Conservation (phyloP, 2,113 vertebrate genomes). For the Alaudala cheleensis region DNA sequence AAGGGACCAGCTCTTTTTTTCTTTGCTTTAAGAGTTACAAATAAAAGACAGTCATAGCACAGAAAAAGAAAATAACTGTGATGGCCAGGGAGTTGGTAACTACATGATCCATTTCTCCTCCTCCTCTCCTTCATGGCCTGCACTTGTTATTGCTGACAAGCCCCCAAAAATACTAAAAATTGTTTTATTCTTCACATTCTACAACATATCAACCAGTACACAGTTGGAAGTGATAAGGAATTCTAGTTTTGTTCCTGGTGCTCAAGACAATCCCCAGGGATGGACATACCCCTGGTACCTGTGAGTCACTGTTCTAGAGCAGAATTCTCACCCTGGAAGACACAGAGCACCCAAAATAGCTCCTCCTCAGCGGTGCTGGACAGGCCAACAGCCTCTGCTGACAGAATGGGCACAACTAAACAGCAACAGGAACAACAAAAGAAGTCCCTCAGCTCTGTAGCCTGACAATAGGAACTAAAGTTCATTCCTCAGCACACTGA, state of each 20-base stretch:
- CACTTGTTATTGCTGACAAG: neutral
- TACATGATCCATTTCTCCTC: neutral
- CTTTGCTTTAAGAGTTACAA: constrained; percentile 26
- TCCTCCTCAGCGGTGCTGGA: neutral
- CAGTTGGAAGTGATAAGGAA: neutral
- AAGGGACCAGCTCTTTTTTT: constrained; percentile 81
- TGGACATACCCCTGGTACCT: neutral
- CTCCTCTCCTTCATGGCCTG: neutral
- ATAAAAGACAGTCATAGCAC: constrained; percentile 22
- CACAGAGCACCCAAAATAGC: neutral
- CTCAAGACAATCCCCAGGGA: fast-evolving
- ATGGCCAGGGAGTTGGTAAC: neutral
- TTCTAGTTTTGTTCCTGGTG: neutral
- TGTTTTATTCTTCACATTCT: neutral
- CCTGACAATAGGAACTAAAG: neutral
- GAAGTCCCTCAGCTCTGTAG: neutral
- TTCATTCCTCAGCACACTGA: neutral
- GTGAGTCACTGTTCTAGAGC: neutral
- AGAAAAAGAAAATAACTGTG: neutral
- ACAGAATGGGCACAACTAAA: neutral
- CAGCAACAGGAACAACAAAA: neutral
- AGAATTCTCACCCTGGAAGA: neutral
- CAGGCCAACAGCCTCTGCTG: neutral
- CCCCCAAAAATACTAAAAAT: neutral
- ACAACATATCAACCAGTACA: neutral